phyloP scores from a whole-genome alignment of 2,113 vertebrate species.

The Corapipo altera region DNA sequence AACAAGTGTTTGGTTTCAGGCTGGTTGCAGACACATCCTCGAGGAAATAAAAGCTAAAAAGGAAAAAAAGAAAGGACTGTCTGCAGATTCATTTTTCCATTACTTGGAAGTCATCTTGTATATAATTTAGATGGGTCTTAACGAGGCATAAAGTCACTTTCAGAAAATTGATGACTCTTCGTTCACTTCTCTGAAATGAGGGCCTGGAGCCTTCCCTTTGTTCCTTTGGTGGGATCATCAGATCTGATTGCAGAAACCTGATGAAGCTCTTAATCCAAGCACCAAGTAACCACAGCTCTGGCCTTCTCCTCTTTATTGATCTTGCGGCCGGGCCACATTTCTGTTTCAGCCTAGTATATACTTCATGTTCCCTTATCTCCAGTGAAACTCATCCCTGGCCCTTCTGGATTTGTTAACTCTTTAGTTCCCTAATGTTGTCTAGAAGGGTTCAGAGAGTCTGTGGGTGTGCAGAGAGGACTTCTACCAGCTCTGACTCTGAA shows the following conservation, averaged over 20 bases:
- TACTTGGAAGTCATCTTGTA: conserved; percentile 61
- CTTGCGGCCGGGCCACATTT: background rate
- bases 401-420: background rate
- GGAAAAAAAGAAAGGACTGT: background rate
- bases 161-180: conserved; percentile 52
- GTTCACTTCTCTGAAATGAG: conserved; percentile 23
- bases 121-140: conserved; percentile 64
- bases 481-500: background rate
- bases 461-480: background rate
- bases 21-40: conserved; percentile 2
- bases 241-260: conserved; percentile 25
- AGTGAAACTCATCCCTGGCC: background rate
- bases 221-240: conserved; percentile 30
- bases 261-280: conserved; percentile 43
- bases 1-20: conserved; percentile 58
- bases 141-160: conserved; percentile 62
- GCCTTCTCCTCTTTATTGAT: conserved; percentile 34
- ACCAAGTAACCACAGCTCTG: conserved; percentile 22
- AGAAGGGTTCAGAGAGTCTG: background rate
- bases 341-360: background rate
- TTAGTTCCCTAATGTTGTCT: background rate
- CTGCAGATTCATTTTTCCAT: conserved; percentile 55
- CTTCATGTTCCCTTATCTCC: background rate
- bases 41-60: background rate
- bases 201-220: conserved; percentile 42